Conservation (phyloP, 2,113 vertebrate genomes). For the Sphaerodactylus townsendi region DNA sequence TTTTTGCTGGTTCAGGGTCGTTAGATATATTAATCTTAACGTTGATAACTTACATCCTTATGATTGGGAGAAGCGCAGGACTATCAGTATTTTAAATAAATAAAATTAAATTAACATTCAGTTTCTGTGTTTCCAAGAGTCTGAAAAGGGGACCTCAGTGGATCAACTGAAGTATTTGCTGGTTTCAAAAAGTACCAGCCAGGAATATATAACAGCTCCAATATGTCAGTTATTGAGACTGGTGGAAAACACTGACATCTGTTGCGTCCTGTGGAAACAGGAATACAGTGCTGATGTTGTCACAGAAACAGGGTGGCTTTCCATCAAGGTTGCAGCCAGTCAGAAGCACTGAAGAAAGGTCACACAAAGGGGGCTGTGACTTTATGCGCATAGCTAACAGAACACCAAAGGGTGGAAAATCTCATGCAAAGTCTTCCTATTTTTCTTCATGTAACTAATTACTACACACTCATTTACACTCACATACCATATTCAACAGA, state of each 20-base stretch:
- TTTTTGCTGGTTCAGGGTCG: too few relatives aligned
- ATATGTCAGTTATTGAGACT: background rate
- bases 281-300: constrained; percentile 8
- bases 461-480: too few relatives aligned
- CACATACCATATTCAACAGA: too few relatives aligned
- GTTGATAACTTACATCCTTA: too few relatives aligned
- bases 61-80: too few relatives aligned
- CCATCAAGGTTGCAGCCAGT: constrained; percentile 3
- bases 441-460: too few relatives aligned
- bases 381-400: background rate
- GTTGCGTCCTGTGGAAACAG: constrained; percentile 6
- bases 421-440: too few relatives aligned
- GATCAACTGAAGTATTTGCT: background rate
- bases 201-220: background rate
- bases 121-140: too few relatives aligned
- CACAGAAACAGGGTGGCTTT: constrained; percentile 10
- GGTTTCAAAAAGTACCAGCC: background rate
- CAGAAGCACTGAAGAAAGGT: background rate
- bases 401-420: background rate
- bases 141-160: too few relatives aligned
- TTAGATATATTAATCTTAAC: too few relatives aligned
- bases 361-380: background rate
- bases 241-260: constrained; percentile 10
- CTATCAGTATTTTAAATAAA: too few relatives aligned
- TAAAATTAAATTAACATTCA: too few relatives aligned